A percentile compares a stretch with the other conserved stretches of the same genome.
phyloP scores from a whole-genome alignment of 2,113 vertebrate genomes.

The Eptesicus fuscus region DNA sequence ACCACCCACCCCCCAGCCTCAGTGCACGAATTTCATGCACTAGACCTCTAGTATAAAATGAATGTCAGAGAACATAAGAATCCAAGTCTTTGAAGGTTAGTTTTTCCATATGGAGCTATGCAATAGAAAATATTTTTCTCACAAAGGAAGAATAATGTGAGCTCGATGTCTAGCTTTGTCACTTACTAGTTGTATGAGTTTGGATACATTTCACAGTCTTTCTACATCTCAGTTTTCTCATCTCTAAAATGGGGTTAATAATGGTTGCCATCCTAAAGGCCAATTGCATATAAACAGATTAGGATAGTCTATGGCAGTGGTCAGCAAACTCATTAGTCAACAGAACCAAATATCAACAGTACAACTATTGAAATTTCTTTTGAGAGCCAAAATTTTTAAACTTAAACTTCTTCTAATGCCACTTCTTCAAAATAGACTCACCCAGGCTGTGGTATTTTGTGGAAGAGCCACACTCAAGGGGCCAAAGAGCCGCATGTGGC shows the following conservation, averaged over 20 bases:
- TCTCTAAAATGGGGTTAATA: background rate
- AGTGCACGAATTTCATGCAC: no score
- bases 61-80: slow-evolving; percentile 35
- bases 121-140: background rate
- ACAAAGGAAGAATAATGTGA: background rate
- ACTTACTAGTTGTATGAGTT: background rate
- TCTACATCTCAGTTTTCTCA: background rate
- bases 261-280: background rate
- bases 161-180: background rate
- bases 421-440: no score
- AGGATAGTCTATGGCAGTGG: background rate
- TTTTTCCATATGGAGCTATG: background rate
- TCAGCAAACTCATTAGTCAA: no score
- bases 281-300: background rate
- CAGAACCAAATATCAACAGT: no score
- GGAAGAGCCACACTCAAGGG: no score
- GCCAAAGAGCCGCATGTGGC: no score
- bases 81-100: background rate
- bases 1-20: no score
- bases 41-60: background rate
- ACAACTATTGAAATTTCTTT: no score
- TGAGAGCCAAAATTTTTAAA: no score
- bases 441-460: no score
- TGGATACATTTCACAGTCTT: background rate
- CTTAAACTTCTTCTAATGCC: no score